phyloP scores from a whole-genome alignment of 2,888 invertebrate genomes.

The Pemphredon lugubris region DNA sequence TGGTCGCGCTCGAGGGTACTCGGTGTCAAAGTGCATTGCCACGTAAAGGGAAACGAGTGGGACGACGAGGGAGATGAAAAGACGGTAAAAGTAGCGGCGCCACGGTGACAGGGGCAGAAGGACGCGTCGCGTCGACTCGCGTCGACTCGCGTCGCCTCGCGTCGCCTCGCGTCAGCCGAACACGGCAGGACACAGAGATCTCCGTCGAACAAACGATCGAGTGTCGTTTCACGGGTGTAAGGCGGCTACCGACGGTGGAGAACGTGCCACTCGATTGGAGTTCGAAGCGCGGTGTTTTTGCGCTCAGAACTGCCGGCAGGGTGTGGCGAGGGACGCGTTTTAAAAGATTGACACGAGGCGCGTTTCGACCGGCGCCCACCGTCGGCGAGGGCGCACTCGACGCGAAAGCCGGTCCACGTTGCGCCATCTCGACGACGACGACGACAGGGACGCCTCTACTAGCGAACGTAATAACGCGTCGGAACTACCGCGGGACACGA shows the following conservation, averaged over 20 bases:
- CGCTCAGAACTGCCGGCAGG: conserved; percentile 64
- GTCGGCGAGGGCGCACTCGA: conserved; percentile 58
- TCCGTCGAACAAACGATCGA: too few species aligned
- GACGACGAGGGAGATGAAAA: neutral
- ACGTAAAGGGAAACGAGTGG: neutral
- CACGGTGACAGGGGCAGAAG: neutral
- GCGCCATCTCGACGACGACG: conserved; percentile 60
- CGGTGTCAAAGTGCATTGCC: conserved; percentile 21
- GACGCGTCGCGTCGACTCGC: neutral
- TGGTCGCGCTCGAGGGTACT: too few species aligned
- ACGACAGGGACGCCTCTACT: conserved; percentile 13
- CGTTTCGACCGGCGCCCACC: conserved; percentile 68
- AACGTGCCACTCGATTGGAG: neutral
- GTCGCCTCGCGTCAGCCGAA: too few species aligned
- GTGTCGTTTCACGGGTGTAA: too few species aligned
- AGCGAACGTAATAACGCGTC: too few species aligned
- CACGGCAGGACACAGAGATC: too few species aligned
- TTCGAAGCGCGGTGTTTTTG: conserved; percentile 20
- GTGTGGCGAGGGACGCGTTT: conserved; percentile 73
- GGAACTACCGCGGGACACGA: too few species aligned
- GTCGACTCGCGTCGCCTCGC: too few species aligned
- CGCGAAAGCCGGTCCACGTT: conserved; percentile 30
- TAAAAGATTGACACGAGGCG: conserved; percentile 62
- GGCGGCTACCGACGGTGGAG: neutral
- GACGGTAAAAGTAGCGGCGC: too few species aligned